These are phyloP conservation scores for Lasioglossum marginatum DNA, from an alignment of 2,888 invertebrate genomes.

Conservation along the genomic window DNA sequence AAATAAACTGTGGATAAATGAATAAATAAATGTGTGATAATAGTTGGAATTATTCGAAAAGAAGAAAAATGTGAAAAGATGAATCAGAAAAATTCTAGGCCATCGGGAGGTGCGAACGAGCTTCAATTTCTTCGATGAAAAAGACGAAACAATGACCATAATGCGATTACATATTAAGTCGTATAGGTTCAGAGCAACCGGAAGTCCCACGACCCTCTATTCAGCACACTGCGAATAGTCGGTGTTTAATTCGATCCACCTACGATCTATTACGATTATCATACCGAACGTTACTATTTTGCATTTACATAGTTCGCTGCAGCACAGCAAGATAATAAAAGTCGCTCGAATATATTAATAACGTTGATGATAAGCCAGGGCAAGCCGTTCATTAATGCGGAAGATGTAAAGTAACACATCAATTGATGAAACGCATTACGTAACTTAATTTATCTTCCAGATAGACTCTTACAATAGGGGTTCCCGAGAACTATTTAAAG, in stretches of 20 bases:
- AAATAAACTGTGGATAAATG: too few relatives aligned
- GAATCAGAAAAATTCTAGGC: background rate
- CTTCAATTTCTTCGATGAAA: conserved; percentile 1
- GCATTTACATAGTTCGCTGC: conserved; percentile 43
- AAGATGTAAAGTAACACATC: conserved; percentile 46
- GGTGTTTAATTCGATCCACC: conserved; percentile 51
- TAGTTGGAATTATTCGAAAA: too few relatives aligned
- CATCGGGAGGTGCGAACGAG: background rate
- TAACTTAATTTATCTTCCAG: conserved; percentile 41
- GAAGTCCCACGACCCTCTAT: conserved; percentile 55
- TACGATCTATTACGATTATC: conserved; percentile 32
- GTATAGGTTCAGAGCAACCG: conserved; percentile 43
- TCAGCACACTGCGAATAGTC: conserved; percentile 31
- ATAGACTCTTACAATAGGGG: conserved; percentile 28
- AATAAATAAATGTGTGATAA: too few relatives aligned
- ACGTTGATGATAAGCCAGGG: conserved; percentile 31
- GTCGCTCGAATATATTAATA: conserved; percentile 46
- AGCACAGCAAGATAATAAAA: conserved; percentile 25
- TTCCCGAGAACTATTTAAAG: conserved; percentile 31
- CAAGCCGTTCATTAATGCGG: conserved; percentile 44
- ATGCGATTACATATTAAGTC: conserved; percentile 37
- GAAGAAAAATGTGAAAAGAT: background rate
- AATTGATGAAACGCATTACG: conserved; percentile 45
- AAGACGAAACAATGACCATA: background rate
- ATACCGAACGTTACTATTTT: conserved; percentile 36